Base-by-base conservation (phyloP, 2,888 invertebrate genomes). In the Ophioninae sp. region DNA sequence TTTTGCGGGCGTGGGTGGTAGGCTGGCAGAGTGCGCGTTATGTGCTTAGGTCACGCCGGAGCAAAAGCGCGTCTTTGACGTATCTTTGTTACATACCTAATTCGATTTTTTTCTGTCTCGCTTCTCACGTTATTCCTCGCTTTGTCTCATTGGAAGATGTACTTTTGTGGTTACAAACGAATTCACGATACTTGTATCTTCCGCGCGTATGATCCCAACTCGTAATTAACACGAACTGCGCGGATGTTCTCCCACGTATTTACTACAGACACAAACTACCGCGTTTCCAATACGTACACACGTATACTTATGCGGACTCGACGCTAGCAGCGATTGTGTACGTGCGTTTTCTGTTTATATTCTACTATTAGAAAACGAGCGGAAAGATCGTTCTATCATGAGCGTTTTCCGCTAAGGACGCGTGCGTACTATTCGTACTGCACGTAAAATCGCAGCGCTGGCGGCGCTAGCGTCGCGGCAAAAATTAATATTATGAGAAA, bases 1-100 rank as follows among this genome's bases (percentile, higher is more conserved):
- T 72, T 65, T 74, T 51, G 59, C 83, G 78, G 78, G 78, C 78
- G 83, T 83, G 74, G 83, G 78, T 83, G 83, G 74, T 51, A 51
- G 51, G 6, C 13, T 51, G 65, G 68, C 74, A 68, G 51, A 74
- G 68, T 74, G 44, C 74, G 83, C 74, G 81, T 78, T 78, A 69
- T 72, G 77, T 65, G 74, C 69, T 69, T 63, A 64, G 77, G 77
- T 83, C 80, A 78, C 77, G 77, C 83, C 76, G 72, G 77, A 83
- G 58, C 65, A 65, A 63, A 37, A 80, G 51, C 51, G 77, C 77
- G 74, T 83, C 77, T 74, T 73, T 51, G 80, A 79, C 78, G 79
- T 58, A 72, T 78, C 44, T 17, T 58, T 41, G 41, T 71, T 22
- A 39, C 23, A 64, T 78, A 83, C 80, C 81, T 69, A 80, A 72